A percentile compares a stretch with the other conserved stretches of the same genome.
Evolutionary conservation across 2,888 invertebrate genomes (phyloP).

Genomic region (Latheticus oryzae): DNA sequence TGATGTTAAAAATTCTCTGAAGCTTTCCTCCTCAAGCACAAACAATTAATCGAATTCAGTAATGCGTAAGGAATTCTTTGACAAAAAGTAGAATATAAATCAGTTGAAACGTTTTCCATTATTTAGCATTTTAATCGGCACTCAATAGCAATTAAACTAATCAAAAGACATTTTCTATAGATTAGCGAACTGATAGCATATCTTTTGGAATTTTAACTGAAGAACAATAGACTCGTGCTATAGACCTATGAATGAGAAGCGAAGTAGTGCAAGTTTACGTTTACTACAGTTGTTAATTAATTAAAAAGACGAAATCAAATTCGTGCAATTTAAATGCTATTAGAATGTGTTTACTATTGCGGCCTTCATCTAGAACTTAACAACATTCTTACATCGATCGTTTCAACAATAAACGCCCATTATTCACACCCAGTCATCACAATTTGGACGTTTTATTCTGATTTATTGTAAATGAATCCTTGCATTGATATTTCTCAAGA

Average conservation of each 20-base stretch:
- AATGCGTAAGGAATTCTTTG: no score
- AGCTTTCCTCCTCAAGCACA: not conserved
- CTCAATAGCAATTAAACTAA: not conserved
- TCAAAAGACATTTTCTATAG: not conserved
- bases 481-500: conserved; percentile 4
- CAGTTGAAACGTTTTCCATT: no score
- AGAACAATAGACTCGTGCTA: conserved; percentile 1
- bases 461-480: conserved; percentile 16
- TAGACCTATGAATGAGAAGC: conserved; percentile 5
- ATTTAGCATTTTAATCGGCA: no score
- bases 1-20: conserved; percentile 9
- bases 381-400: conserved; percentile 21
- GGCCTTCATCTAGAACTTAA: conserved; percentile 39
- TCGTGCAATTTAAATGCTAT: conserved; percentile 21
- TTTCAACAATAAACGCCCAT: conserved; percentile 21
- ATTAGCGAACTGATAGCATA: not conserved
- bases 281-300: conserved; percentile 11
- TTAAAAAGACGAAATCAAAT: not conserved
- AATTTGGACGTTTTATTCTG: conserved; percentile 16
- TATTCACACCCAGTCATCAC: conserved; percentile 13
- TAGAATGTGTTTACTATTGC: conserved; percentile 33
- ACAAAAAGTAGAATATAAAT: not conserved
- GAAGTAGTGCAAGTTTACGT: conserved; percentile 15
- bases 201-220: not conserved
- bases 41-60: not conserved